Evolutionary conservation across 2,797 vertebrate species (phyloP), one percentile per base, ranked within the genome.

Genomic region (Anisognathus igniventris): DNA sequence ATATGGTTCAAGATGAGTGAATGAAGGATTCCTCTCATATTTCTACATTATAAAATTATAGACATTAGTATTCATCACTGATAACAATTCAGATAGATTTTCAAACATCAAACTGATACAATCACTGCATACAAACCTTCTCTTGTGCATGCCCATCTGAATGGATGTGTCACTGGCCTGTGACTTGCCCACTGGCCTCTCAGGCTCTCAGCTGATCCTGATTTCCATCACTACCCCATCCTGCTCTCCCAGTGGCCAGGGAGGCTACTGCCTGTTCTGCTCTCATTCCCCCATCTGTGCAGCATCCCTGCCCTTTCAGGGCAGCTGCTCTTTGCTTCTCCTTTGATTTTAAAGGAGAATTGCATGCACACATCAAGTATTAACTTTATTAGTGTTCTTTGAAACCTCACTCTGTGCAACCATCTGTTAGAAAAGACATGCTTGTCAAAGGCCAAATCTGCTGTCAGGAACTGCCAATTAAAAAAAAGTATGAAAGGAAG

Each of bases 301-400:
- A 39, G 14, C 40, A 56, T 7, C 45, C 31, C 17, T 66, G 27
- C 7, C 42, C 2, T 4, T 56, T 14, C 0, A 2, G 33, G 56
- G 7, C 40, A 57, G 24, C 28, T 65, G 42, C 7, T n/a, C 28
- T 35, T 66, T 2, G 1, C 39, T 45, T 19, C 19, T 71, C 10
- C 22, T 16, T 67, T 2, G 0, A 24, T 88, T 73, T 79, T 57
- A 60, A 47, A 30, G 21, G 23, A 40, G 24, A 76, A 53, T 7
- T 66, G 24, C 11, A 15, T 12, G 4, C 31, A 28, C 23, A 20
- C 30, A 31, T 54, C 0, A 0, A 58, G 10, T 30, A 10, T 12
- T 33, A 47, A 30, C 14, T 74, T 44, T 47, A 65, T 61, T 51
- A 57, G 13, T 10, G 3, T 39, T 73, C 6, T 33, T 28, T 62